Evolutionary conservation across 2,113 vertebrate genomes (phyloP).

Genomic region (Cebidichthys violaceus): DNA sequence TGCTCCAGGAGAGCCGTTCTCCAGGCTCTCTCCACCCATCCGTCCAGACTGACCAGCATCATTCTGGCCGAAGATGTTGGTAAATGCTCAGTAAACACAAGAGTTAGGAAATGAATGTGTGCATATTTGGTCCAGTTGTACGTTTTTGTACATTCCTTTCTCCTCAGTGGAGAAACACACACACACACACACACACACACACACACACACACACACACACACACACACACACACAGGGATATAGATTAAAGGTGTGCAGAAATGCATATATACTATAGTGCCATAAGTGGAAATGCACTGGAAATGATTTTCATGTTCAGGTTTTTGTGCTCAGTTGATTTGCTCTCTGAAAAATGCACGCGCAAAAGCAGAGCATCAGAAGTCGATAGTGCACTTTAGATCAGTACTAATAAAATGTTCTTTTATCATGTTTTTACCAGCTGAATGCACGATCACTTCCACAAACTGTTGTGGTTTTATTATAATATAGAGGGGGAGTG

Average conservation of each 20-base stretch:
- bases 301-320: not conserved
- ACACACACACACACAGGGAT: not conserved
- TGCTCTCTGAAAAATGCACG: not conserved
- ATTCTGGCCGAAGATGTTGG: conserved; percentile 95
- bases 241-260: not conserved
- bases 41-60: conserved; percentile 84
- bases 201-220: too few species aligned
- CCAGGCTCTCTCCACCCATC: conserved; percentile 89
- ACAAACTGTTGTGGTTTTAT: not conserved
- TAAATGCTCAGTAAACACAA: conserved; percentile 71
- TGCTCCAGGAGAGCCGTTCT: conserved; percentile 92
- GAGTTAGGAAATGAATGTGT: not conserved
- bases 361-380: too few species aligned
- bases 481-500: not conserved
- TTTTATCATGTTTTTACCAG: not conserved
- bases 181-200: too few species aligned
- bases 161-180: not conserved
- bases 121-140: not conserved
- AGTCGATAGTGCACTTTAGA: too few species aligned
- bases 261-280: too few species aligned
- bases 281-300: not conserved
- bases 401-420: not conserved
- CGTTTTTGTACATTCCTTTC: too few species aligned
- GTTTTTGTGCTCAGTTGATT: not conserved
- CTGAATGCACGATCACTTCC: not conserved